Evolutionary conservation across 2,113 vertebrate genomes (phyloP).

Genomic region (Muscicapa adusta): DNA sequence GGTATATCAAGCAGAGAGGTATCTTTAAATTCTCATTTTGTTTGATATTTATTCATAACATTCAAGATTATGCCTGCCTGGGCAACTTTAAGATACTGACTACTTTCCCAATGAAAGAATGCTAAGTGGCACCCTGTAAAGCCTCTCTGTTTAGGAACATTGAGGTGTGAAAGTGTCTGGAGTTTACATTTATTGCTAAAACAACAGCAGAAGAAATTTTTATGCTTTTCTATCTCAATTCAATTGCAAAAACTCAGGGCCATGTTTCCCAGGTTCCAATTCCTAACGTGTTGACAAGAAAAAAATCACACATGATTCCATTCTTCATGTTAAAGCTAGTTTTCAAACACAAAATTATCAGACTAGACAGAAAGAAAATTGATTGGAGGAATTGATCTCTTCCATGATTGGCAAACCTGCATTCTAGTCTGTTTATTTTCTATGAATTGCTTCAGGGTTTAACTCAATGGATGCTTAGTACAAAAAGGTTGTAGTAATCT

Average conservation of each 20-base stretch:
- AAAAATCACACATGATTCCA: background rate
- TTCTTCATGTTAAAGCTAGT: background rate
- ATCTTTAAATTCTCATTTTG: background rate
- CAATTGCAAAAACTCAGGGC: background rate
- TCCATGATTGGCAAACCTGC: background rate
- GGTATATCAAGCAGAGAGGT: background rate
- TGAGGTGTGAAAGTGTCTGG: background rate
- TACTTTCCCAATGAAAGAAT: background rate
- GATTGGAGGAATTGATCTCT: background rate
- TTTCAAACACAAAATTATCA: background rate
- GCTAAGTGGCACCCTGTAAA: accelerated
- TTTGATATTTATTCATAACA: background rate
- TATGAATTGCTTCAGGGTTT: background rate
- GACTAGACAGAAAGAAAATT: background rate
- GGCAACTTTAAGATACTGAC: background rate
- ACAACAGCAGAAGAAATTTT: background rate
- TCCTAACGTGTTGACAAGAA: background rate
- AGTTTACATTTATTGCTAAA: background rate
- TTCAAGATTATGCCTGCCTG: background rate
- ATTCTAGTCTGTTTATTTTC: background rate
- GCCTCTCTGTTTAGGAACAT: background rate
- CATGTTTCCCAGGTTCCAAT: background rate
- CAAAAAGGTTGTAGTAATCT: background rate
- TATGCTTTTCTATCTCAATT: background rate
- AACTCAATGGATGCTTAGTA: background rate